Percentiles rank a stretch among this genome's conserved stretches.
Evolutionary conservation across 2,888 invertebrate genomes (phyloP).

Genomic region (Cosmorhoe ocellata): DNA sequence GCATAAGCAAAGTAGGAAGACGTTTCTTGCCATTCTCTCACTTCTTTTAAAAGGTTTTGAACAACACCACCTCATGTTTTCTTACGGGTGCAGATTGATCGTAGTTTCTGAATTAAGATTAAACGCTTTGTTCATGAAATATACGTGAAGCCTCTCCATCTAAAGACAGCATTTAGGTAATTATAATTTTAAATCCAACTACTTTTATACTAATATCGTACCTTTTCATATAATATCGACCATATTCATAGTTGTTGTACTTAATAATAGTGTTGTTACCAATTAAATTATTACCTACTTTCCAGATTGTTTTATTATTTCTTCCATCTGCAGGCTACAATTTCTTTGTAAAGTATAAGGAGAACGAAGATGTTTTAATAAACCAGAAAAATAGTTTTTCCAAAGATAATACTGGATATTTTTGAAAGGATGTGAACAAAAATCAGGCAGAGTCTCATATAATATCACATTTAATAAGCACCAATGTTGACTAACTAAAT

Average conservation of each 20-base stretch:
- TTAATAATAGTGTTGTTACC: conserved; percentile 50
- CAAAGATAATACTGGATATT: too few species aligned
- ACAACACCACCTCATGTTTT: too few species aligned
- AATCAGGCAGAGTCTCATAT: too few species aligned
- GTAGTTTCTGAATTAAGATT: not conserved
- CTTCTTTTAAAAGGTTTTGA: too few species aligned
- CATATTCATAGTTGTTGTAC: conserved; percentile 43
- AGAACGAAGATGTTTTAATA: too few species aligned
- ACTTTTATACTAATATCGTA: conserved; percentile 44
- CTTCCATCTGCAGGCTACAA: too few species aligned
- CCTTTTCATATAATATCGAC: conserved; percentile 35
- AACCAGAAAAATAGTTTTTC: too few species aligned
- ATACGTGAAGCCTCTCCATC: too few species aligned
- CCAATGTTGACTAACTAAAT: conserved; percentile 53
- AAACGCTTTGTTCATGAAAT: conserved; percentile 1
- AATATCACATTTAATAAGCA: conserved; percentile 28
- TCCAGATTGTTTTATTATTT: conserved; percentile 30
- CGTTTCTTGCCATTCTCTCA: too few species aligned
- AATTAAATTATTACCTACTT: conserved; percentile 45
- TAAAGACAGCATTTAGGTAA: not conserved
- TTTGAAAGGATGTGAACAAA: too few species aligned
- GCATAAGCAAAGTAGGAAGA: too few species aligned
- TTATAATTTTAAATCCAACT: not conserved
- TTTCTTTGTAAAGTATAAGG: too few species aligned
- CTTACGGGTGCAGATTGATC: not conserved